Evolutionary conservation across 2,888 invertebrate genomes (phyloP).

Genomic region (Campopleginae sp.): DNA sequence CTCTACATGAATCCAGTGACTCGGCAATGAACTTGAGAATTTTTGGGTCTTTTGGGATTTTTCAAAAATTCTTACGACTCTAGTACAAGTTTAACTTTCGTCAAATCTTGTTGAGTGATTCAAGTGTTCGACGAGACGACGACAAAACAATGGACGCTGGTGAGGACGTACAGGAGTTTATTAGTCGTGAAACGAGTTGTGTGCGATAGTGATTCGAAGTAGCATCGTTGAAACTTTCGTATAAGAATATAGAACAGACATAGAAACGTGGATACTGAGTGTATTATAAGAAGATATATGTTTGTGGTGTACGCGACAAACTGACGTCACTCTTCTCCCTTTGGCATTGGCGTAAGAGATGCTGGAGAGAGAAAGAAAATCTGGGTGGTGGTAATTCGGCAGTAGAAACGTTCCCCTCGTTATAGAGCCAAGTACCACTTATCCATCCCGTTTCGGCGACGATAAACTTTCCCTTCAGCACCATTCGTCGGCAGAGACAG

Average conservation of each 20-base stretch:
- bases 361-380: conserved; percentile 30
- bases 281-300: conserved; percentile 48
- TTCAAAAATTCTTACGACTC: not conserved
- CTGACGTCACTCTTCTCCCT: conserved; percentile 53
- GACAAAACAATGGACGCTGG: conserved; percentile 68
- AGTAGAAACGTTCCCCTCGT: conserved; percentile 68
- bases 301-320: conserved; percentile 57
- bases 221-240: conserved; percentile 31
- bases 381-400: conserved; percentile 64
- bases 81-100: conserved; percentile 26
- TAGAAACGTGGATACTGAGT: conserved; percentile 24
- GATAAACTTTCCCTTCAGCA: conserved; percentile 68
- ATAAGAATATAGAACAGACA: conserved; percentile 43
- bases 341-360: not conserved
- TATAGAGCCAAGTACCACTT: conserved; percentile 70
- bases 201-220: conserved; percentile 60
- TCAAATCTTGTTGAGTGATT: conserved; percentile 54
- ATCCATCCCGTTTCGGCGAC: conserved; percentile 67
- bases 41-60: not conserved
- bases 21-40: not conserved
- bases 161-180: conserved; percentile 69
- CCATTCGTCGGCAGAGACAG: conserved; percentile 55
- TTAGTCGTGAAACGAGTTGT: conserved; percentile 73
- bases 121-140: conserved; percentile 30
- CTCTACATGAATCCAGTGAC: not conserved